Conservation (phyloP, 2,113 vertebrate species). For the Sus scrofa region DNA sequence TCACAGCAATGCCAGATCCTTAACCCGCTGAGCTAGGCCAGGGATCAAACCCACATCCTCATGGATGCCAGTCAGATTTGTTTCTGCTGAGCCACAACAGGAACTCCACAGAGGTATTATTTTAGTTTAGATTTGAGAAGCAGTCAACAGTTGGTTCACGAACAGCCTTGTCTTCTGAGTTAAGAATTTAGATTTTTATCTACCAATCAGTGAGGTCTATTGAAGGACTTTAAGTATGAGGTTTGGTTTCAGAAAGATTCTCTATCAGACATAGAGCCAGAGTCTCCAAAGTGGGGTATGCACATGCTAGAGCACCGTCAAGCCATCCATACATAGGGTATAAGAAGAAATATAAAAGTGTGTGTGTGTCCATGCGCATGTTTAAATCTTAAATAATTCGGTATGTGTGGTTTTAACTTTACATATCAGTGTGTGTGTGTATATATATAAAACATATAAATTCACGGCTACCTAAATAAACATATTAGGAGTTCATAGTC, state of each 20-base stretch:
- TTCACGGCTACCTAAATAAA: not conserved
- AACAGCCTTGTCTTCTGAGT: not conserved
- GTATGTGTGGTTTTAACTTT: not conserved
- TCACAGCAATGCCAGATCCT: no score
- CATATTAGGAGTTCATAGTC: not conserved
- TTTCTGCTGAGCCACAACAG: no score
- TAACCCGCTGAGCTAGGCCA: no score
- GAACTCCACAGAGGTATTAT: no score
- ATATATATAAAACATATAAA: not conserved
- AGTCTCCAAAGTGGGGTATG: not conserved
- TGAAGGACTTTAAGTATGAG: not conserved
- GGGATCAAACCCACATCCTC: no score
- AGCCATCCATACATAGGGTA: not conserved
- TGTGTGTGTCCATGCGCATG: not conserved
- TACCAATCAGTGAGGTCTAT: not conserved
- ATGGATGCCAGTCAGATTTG: no score
- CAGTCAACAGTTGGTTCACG: not conserved
- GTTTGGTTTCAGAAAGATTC: not conserved
- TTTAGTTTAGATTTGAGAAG: conserved; percentile 19
- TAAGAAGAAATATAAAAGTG: not conserved
- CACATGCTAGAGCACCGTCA: not conserved
- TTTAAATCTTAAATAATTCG: not conserved
- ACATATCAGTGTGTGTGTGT: not conserved
- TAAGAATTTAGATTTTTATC: conserved; percentile 13
- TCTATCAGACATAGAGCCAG: not conserved